A percentile compares a stretch with the other conserved stretches of the same genome.
These are phyloP conservation scores for Dipodomys ordii DNA, from an alignment of 2,113 vertebrate genomes.

Conservation along the genomic window DNA sequence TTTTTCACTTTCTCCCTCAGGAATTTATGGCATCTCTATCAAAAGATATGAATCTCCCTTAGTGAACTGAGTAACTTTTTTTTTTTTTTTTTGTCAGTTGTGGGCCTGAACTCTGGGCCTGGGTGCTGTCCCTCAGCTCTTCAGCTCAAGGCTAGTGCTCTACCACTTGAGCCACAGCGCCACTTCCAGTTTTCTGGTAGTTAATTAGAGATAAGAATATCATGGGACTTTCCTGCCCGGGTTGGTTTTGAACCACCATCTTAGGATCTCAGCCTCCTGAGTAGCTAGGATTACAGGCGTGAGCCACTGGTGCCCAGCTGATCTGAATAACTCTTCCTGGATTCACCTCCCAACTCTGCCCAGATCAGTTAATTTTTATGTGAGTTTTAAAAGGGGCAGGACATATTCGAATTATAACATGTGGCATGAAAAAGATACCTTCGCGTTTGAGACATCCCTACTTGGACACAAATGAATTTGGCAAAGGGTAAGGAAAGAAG, in stretches of 20 bases:
- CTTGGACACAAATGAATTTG: background rate
- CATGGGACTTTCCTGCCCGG: no score
- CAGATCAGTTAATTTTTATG: background rate
- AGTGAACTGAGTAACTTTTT: background rate
- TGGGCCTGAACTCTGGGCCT: no score
- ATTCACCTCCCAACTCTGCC: background rate
- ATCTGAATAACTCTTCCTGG: background rate
- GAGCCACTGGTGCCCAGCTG: no score
- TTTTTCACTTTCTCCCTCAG: background rate
- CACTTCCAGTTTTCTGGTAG: no score
- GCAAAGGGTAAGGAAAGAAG: background rate
- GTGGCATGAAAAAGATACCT: background rate
- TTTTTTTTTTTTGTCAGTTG: no score
- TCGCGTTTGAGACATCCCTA: background rate
- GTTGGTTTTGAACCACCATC: no score
- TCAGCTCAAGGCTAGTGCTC: no score
- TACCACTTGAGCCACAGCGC: no score
- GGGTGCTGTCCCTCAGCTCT: no score
- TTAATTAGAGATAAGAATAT: no score
- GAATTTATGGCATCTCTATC: background rate
- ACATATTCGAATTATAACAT: background rate
- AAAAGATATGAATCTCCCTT: background rate
- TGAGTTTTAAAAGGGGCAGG: background rate
- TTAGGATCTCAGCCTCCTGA: no score
- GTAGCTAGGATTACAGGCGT: no score